These are phyloP conservation scores for Nanorana parkeri DNA, from an alignment of 2,113 vertebrate species.

Conservation along the genomic window DNA sequence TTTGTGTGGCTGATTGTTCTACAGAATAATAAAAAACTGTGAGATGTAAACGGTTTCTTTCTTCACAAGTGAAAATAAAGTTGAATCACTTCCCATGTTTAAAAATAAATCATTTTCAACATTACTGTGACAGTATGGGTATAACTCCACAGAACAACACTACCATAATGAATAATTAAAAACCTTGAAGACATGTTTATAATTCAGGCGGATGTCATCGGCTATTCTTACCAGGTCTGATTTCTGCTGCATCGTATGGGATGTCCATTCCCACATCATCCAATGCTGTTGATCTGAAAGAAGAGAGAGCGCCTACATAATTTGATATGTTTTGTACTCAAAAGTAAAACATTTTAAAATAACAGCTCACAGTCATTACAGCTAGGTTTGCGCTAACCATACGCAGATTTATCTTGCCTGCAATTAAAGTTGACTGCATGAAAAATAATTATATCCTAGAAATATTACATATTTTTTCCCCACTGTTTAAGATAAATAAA, in stretches of 20 bases:
- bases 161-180: constrained; percentile 62
- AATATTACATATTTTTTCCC: too few relatives aligned
- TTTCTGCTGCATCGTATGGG: constrained; percentile 75
- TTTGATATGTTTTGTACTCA: background rate
- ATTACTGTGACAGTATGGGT: constrained; percentile 46
- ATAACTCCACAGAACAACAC: constrained; percentile 55
- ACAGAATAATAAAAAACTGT: background rate
- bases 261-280: constrained; percentile 85
- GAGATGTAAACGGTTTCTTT: background rate
- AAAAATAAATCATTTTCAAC: constrained; percentile 56
- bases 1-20: background rate
- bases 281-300: constrained; percentile 72
- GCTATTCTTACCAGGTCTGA: constrained; percentile 82
- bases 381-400: too few relatives aligned
- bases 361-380: background rate
- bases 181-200: background rate
- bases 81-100: background rate
- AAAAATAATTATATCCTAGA: too few relatives aligned
- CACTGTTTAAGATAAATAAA: too few relatives aligned
- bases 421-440: too few relatives aligned
- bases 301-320: background rate
- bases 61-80: constrained; percentile 50
- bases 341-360: background rate
- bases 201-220: constrained; percentile 58
- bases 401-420: too few relatives aligned